Conservation (phyloP, 2,888 invertebrate species). For the Phortica magna region DNA sequence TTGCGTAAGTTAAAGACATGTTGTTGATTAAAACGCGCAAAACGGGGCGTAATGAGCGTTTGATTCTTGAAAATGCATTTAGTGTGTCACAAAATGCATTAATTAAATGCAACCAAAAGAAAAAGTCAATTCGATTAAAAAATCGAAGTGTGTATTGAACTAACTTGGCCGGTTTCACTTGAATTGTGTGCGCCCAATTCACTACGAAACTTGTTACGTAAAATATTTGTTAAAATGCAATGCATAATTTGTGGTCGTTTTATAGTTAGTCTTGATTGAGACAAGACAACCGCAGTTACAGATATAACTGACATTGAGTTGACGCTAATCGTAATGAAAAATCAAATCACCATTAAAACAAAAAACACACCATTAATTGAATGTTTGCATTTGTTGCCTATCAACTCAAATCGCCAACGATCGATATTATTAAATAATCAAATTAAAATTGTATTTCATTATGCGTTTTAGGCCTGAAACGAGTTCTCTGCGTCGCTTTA, state of each 20-base stretch:
- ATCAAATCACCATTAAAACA: constrained; percentile 20
- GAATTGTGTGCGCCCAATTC: background rate
- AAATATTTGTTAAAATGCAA: background rate
- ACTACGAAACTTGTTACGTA: background rate
- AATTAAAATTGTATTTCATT: constrained; percentile 15
- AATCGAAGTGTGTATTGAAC: background rate
- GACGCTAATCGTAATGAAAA: constrained; percentile 26
- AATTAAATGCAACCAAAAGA: constrained; percentile 23
- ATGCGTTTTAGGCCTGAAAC: constrained; percentile 24
- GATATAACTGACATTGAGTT: constrained; percentile 25
- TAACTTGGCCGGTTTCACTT: constrained; percentile 24
- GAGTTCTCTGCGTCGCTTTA: constrained; percentile 1
- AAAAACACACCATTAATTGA: constrained; percentile 11
- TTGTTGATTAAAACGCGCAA: background rate
- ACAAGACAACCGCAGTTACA: background rate
- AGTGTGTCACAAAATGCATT: constrained; percentile 35
- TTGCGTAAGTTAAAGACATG: too few relatives aligned
- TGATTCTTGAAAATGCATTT: constrained; percentile 19
- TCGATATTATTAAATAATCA: constrained; percentile 24
- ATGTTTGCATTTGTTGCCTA: background rate
- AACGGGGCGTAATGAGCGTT: background rate
- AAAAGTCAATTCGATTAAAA: constrained; percentile 7
- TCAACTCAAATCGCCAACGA: background rate
- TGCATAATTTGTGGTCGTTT: background rate
- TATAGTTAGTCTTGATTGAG: background rate